Conservation (phyloP, 2,888 invertebrate species). For the Molorchus minor region DNA sequence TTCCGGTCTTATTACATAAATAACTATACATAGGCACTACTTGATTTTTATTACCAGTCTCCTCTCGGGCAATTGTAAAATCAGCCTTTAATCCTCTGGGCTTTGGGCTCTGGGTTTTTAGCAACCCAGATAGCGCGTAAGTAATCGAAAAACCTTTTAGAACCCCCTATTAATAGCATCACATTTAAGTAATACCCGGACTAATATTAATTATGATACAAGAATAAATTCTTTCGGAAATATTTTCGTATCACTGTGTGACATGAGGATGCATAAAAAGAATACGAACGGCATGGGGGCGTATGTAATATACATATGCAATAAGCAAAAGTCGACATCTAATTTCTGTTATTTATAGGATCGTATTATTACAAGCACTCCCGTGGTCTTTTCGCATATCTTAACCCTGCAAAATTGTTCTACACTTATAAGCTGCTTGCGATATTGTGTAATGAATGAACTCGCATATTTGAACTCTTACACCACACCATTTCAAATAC, state of each 20-base stretch:
- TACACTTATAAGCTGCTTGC: slow-evolving; percentile 30
- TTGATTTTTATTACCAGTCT: too few species aligned
- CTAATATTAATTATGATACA: too few species aligned
- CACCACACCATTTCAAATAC: slow-evolving; percentile 36
- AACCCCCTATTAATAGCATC: too few species aligned
- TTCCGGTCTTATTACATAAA: too few species aligned
- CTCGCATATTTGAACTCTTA: slow-evolving; percentile 38
- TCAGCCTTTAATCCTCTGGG: too few species aligned
- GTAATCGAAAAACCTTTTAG: too few species aligned
- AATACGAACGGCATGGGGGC: slow-evolving; percentile 18
- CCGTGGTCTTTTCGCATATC: slow-evolving; percentile 35
- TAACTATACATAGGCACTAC: too few species aligned
- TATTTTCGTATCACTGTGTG: neutral
- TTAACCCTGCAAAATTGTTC: slow-evolving; percentile 34
- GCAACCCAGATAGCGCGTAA: too few species aligned
- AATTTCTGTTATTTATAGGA: slow-evolving; percentile 39
- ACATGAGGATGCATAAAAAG: slow-evolving; percentile 11
- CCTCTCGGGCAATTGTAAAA: too few species aligned
- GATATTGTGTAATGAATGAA: slow-evolving; percentile 37
- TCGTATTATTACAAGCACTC: slow-evolving; percentile 37
- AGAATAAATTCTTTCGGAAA: slow-evolving; percentile 14
- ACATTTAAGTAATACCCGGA: too few species aligned
- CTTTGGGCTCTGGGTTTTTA: too few species aligned
- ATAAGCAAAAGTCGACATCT: slow-evolving; percentile 34
- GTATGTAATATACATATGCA: slow-evolving; percentile 33